Conservation (phyloP, 2,797 vertebrate species). For the Odontamblyopus lacepedii region DNA sequence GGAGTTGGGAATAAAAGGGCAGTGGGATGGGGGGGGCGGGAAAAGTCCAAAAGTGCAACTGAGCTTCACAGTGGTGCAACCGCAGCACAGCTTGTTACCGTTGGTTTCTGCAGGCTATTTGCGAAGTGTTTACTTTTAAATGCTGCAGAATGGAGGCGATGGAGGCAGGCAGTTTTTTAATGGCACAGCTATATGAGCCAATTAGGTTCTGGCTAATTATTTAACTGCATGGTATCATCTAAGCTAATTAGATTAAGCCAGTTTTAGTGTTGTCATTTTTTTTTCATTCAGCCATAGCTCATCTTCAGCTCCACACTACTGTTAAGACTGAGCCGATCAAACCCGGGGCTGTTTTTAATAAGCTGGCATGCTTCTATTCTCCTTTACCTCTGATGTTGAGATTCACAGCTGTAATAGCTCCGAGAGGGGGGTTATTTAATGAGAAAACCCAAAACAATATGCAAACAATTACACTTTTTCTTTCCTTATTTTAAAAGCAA, state of each 20-base stretch:
- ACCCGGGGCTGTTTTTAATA: slow-evolving; percentile 37
- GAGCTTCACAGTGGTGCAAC: slow-evolving; percentile 19
- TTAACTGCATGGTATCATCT: slow-evolving; percentile 57
- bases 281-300: slow-evolving; percentile 31
- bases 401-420: slow-evolving; percentile 29
- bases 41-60: slow-evolving; percentile 51
- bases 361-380: slow-evolving; percentile 43
- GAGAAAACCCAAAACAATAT: not conserved
- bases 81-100: slow-evolving; percentile 41
- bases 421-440: slow-evolving; percentile 10
- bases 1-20: slow-evolving; percentile 15
- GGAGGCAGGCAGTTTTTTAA: slow-evolving; percentile 32
- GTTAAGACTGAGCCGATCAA: slow-evolving; percentile 48
- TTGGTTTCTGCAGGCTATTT: slow-evolving; percentile 47
- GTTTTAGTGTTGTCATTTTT: slow-evolving; percentile 50
- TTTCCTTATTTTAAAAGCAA: slow-evolving; percentile 6
- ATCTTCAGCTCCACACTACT: slow-evolving; percentile 30
- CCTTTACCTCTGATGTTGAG: slow-evolving; percentile 46
- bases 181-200: slow-evolving; percentile 47
- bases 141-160: slow-evolving; percentile 38
- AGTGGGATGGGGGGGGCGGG: slow-evolving; percentile 20
- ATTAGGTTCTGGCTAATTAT: slow-evolving; percentile 62
- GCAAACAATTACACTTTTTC: slow-evolving; percentile 48
- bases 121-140: slow-evolving; percentile 53
- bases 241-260: slow-evolving; percentile 61